These are phyloP conservation scores for Ctenoplectra terminalis DNA, from an alignment of 1,140 invertebrate species.

Conservation along the genomic window DNA sequence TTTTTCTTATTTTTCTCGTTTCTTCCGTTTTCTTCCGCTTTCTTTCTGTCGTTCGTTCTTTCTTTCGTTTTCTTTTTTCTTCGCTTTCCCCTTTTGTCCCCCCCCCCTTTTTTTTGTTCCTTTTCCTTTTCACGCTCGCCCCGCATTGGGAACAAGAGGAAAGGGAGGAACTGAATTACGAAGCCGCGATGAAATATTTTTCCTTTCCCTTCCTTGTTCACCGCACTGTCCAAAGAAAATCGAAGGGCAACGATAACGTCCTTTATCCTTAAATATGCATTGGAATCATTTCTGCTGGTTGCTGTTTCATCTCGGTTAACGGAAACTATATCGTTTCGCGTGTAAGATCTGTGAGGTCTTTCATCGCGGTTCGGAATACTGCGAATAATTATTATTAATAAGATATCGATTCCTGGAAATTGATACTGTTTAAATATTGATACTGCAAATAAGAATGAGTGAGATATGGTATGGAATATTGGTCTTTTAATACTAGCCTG, in stretches of 20 bases:
- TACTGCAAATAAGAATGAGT: too few species aligned
- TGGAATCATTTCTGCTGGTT: not conserved
- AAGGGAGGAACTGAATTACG: constrained; percentile 38
- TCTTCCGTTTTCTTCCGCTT: not conserved
- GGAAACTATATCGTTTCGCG: too few species aligned
- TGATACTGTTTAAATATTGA: too few species aligned
- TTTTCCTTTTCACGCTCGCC: not conserved
- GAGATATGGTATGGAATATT: too few species aligned
- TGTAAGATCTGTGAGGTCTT: not conserved
- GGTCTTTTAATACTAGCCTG: too few species aligned
- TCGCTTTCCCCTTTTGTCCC: not conserved
- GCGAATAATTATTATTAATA: not conserved
- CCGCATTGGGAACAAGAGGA: too few species aligned
- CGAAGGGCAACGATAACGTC: constrained; percentile 20
- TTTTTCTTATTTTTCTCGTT: too few species aligned
- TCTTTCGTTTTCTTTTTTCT: not conserved
- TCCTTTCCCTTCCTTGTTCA: too few species aligned
- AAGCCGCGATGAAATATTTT: constrained; percentile 44
- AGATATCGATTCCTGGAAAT: too few species aligned
- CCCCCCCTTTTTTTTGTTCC: not conserved
- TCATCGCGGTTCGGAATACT: not conserved
- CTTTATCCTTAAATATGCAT: constrained; percentile 28
- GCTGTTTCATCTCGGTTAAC: not conserved
- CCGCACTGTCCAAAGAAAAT: too few species aligned
- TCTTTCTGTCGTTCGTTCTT: not conserved